Base-by-base conservation (phyloP, 2,113 vertebrate species). In the Carassius gibelio region DNA sequence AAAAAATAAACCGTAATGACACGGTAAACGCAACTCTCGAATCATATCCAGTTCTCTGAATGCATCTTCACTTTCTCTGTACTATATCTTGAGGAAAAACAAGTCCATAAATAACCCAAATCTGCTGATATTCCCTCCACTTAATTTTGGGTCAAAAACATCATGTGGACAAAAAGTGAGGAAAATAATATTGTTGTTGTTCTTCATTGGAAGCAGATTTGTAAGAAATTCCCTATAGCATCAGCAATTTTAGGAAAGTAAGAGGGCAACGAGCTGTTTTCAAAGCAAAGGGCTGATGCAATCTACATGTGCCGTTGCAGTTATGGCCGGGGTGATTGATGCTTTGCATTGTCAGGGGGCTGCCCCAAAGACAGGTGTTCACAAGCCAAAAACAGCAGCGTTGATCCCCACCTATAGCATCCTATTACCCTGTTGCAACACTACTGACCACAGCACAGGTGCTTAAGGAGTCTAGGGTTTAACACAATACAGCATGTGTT, bases 251-350 rank as follows among this genome's bases (percentile, higher is more conserved):
- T 84, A 38, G n/a, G 45, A 75, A 83, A 77, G 45, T 42, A 72
- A 72, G 38, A 66, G 30, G 64, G 76, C n/a, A 26, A 69, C 8
- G 66, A 78, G 84, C 34, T 78, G 57, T 68, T 85, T 79, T n/a
- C 50, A 50, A 61, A 78, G 61, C 62, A 9, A 11, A 10, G 36
- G 89, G 88, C 83, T 93, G 91, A 94, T 91, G 92, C 90, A 93
- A 92, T 91, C 84, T 82, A 75, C 82, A 82, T 13, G 14, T 30
- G 72, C 62, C 17, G 87, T 92, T 92, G 91, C 90, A 91, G 76
- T 81, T n/a, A 64, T 59, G 55, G 45, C 36, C 14, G 64, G 30
- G 8, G 34, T 66, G 81, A 76, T 62, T 75, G 82, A 75, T 15
- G 4, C 69, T 68, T 71, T 30, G 76, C 52, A 50, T 38, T 45